Conservation (phyloP, 2,797 vertebrate species). For the Salmo trutta region DNA sequence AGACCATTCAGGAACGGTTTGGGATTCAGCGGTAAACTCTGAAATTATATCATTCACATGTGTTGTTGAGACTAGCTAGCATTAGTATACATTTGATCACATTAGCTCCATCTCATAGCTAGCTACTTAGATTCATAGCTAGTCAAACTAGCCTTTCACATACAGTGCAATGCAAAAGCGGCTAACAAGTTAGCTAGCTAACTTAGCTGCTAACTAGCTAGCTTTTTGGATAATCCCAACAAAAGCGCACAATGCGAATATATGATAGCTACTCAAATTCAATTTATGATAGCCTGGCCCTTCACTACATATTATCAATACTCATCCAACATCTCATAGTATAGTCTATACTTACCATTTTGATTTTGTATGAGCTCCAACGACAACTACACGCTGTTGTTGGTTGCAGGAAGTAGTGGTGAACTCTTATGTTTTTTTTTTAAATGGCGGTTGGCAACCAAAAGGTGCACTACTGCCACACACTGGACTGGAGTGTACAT, state of each 20-base stretch:
- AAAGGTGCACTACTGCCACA: too few relatives aligned
- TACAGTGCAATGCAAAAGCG: background rate
- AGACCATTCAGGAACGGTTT: constrained; percentile 89
- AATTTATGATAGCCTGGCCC: background rate
- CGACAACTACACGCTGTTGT: constrained; percentile 1
- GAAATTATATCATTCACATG: constrained; percentile 1
- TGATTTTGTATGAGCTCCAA: background rate
- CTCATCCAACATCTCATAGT: background rate
- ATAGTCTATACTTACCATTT: background rate
- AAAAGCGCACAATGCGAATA: background rate
- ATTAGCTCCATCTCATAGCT: background rate
- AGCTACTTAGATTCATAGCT: background rate
- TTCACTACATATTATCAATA: background rate
- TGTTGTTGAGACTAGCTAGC: too few relatives aligned
- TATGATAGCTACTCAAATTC: background rate
- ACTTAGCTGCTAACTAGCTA: background rate
- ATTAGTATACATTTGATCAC: too few relatives aligned
- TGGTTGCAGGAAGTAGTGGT: background rate
- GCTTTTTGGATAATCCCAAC: background rate
- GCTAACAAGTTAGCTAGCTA: constrained; percentile 4
- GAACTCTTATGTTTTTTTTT: constrained; percentile 1
- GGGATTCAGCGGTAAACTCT: constrained; percentile 89
- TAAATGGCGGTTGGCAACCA: background rate
- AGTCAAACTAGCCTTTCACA: background rate
- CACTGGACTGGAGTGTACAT: too few relatives aligned